Base-by-base conservation (phyloP, 2,888 invertebrate species). In the Augochlorella aurata region DNA sequence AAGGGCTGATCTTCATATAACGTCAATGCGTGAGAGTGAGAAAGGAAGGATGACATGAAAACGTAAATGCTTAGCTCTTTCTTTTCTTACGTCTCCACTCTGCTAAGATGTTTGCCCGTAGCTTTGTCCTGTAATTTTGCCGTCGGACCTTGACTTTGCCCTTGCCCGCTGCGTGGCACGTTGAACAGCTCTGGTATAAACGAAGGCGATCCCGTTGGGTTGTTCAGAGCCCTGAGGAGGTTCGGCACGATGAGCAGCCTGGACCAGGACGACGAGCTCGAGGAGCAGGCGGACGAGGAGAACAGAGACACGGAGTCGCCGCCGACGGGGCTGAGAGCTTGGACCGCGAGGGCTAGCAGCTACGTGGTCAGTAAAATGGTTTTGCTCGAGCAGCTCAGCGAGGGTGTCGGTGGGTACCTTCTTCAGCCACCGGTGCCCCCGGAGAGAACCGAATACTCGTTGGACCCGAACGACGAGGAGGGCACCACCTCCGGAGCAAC, bases 341-440 rank as follows among this genome's bases (percentile, higher is more conserved):
- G 97, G 97, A 97, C 97, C 0, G 96, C 97, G 10, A 94, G 96
- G 81, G 97, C 97, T 9, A 97, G 97, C 1, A 96, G 96, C 52
- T 97, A 96, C 92, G 97, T 97, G 8, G 97, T 96, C 7, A 97
- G 97, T 88, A 97, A 97, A 92, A 97, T 97, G 95, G 95, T 96
- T 3, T 95, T 96, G 80, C 95, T 96, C 85, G 96, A 96, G 90
- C 95, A 95, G 85, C 94, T 96, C 2, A 94, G 96, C 18, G 95
- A 95, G 86, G 95, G 95, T 81, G 94, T 94, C 52, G 91, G 92
- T 44, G 93, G 92, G 24, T 92, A 93, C 45, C 85, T 93, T 67
- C 86, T 93, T 44, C 93, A 93, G 49, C 92, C 93, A 2, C 93
- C 93, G 0, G 90, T 90, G 5, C 93, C 93, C 4, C 93, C 93